A percentile compares a stretch with the other conserved stretches of the same genome.
Conservation (phyloP, 2,888 invertebrate species). For the Thymelicus sylvestris region DNA sequence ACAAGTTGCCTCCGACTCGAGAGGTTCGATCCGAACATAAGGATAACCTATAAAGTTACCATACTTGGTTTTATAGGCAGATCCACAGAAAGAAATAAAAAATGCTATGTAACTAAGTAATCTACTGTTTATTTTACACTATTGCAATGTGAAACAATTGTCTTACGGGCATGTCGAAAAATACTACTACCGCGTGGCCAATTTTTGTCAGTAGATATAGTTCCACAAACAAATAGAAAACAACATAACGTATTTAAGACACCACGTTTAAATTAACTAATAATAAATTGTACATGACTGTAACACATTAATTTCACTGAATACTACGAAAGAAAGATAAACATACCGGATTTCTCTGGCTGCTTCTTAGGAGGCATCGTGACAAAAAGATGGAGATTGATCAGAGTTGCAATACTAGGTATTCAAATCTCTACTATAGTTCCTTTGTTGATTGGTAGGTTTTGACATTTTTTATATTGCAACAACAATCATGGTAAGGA, state of each 20-base stretch:
- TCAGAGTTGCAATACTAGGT: constrained; percentile 47
- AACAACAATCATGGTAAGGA: neutral
- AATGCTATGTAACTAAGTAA: no score
- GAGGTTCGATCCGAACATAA: neutral
- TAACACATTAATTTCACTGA: neutral
- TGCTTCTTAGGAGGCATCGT: constrained; percentile 95
- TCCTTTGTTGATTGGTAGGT: neutral
- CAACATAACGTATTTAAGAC: neutral
- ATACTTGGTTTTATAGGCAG: neutral
- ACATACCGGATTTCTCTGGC: constrained; percentile 93
- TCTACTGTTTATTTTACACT: no score
- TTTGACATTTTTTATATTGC: neutral
- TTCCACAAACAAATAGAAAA: constrained; percentile 14
- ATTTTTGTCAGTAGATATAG: constrained; percentile 6
- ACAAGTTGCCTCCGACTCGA: no score
- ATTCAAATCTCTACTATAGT: constrained; percentile 18
- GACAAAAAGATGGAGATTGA: constrained; percentile 78
- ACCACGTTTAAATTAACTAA: neutral
- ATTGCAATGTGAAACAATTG: neutral
- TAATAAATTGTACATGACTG: neutral
- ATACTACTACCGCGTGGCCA: constrained; percentile 66
- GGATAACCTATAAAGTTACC: constrained; percentile 1
- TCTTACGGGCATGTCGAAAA: constrained; percentile 36
- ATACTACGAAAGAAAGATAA: constrained; percentile 43
- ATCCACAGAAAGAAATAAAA: no score